These are phyloP conservation scores for Vultur gryphus DNA, from an alignment of 2,797 vertebrate species.

Conservation along the genomic window DNA sequence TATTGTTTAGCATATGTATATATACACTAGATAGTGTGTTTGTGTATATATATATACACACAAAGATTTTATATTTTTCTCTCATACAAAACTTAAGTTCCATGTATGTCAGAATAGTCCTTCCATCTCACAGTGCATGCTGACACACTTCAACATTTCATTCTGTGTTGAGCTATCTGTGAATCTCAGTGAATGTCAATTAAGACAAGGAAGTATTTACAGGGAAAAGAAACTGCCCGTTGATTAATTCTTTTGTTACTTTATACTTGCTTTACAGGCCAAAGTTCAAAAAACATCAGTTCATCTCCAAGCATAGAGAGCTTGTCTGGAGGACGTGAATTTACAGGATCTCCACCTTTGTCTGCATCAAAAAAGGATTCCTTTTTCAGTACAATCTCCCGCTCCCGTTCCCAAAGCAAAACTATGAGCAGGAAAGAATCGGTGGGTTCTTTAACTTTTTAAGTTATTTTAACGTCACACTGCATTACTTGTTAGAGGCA, in stretches of 20 bases:
- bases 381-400: constrained; percentile 93
- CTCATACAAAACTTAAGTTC: not conserved
- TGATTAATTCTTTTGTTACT: constrained; percentile 29
- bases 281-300: constrained; percentile 84
- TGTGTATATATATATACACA: not conserved
- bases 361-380: constrained; percentile 92
- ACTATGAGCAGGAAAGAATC: constrained; percentile 89
- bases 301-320: constrained; percentile 94
- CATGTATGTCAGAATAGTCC: not conserved
- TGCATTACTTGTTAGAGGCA: not conserved
- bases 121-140: not conserved
- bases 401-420: constrained; percentile 95
- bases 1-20: not conserved
- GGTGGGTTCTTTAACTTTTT: constrained; percentile 74
- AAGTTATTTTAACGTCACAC: not conserved
- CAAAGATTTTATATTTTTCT: not conserved
- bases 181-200: not conserved
- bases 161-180: constrained; percentile 1
- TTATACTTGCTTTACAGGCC: constrained; percentile 77
- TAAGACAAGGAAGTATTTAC: not conserved
- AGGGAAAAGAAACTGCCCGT: not conserved
- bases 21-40: not conserved
- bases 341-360: constrained; percentile 88
- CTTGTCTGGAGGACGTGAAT: constrained; percentile 84
- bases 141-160: not conserved